Percentiles rank a stretch among this genome's conserved stretches.
These are phyloP conservation scores for Pollimyrus isidori DNA, from an alignment of 2,113 vertebrate species.

Conservation along the genomic window DNA sequence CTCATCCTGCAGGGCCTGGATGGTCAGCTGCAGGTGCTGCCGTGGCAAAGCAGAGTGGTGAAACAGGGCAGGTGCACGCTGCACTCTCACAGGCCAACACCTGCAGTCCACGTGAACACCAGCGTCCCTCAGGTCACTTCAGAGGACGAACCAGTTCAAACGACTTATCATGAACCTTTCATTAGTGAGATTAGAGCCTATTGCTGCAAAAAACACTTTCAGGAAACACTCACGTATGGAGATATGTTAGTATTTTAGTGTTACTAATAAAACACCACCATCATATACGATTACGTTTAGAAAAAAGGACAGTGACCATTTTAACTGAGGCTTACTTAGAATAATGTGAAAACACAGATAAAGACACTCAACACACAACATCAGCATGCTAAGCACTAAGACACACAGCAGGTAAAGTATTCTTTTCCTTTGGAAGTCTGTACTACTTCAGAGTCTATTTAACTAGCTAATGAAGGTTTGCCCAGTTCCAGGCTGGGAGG, in stretches of 20 bases:
- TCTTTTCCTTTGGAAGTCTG: slow-evolving; percentile 1
- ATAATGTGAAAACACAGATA: neutral
- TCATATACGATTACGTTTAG: neutral
- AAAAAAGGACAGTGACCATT: neutral
- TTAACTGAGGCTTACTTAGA: neutral
- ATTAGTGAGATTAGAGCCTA: neutral
- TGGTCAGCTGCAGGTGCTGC: slow-evolving; percentile 95
- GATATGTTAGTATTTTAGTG: neutral
- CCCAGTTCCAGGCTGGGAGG: neutral
- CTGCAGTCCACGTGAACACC: neutral
- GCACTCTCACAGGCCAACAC: neutral
- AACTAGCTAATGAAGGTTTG: neutral
- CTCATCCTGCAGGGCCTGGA: slow-evolving; percentile 96
- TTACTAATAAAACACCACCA: neutral
- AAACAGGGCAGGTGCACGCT: neutral
- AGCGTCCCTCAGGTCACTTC: neutral
- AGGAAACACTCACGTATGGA: neutral
- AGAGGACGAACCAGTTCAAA: neutral
- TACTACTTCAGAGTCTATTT: neutral
- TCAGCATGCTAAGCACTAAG: slow-evolving; percentile 13
- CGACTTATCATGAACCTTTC: neutral
- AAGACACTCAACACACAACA: slow-evolving; percentile 7
- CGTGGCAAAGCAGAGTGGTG: slow-evolving; percentile 11
- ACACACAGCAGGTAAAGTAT: slow-evolving; percentile 11
- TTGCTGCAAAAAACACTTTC: neutral